A percentile compares a stretch with the other conserved stretches of the same genome.
These are phyloP conservation scores for Diacarnus erythraeanus DNA, from an alignment of 37 sponge, comb jelly and placozoan species.

Conservation along the genomic window DNA sequence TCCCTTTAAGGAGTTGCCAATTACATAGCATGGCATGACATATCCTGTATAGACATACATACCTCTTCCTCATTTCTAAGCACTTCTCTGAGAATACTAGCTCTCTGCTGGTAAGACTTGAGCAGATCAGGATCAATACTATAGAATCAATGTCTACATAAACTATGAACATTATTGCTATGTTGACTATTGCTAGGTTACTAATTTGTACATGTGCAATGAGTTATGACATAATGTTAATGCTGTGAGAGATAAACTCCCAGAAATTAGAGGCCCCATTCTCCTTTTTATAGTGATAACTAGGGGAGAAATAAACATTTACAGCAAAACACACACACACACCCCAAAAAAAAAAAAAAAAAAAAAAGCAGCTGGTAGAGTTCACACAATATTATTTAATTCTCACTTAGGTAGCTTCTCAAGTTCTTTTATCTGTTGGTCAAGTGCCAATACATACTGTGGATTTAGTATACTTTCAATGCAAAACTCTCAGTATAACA, in stretches of 20 bases:
- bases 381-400: neutral
- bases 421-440: slow-evolving; percentile 28
- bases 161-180: neutral
- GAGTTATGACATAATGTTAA: no score
- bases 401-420: slow-evolving; percentile 35
- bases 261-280: no score
- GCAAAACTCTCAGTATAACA: neutral
- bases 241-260: no score
- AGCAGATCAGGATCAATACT: slow-evolving; percentile 49
- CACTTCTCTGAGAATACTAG: slow-evolving; percentile 36
- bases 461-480: neutral
- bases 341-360: no score
- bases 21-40: no score
- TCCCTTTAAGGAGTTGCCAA: no score
- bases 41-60: no score
- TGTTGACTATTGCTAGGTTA: neutral
- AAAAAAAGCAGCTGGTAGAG: no score
- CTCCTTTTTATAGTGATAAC: no score
- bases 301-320: no score
- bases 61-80: slow-evolving; percentile 34
- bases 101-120: slow-evolving; percentile 33
- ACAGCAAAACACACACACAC: no score
- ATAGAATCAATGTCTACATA: neutral
- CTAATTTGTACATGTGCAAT: no score
- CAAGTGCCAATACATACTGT: slow-evolving; percentile 38